Evolutionary conservation across 2,888 invertebrate species (phyloP).

Genomic region (Cephus sareptanus): DNA sequence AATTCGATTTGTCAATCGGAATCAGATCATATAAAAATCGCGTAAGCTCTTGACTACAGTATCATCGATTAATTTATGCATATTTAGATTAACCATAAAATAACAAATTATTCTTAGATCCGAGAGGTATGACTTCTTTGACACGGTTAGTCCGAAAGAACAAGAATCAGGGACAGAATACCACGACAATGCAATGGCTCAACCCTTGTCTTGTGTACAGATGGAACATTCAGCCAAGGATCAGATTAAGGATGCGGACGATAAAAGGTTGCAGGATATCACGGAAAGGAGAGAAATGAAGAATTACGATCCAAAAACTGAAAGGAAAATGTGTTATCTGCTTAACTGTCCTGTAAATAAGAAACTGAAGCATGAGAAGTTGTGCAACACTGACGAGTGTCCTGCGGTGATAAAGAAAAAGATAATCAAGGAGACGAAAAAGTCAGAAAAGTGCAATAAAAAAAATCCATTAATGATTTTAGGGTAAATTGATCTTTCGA

Average conservation of each 20-base stretch:
- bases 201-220: neutral
- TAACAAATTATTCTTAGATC: neutral
- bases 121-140: neutral
- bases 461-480: conserved; percentile 11
- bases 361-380: conserved; percentile 32
- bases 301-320: conserved; percentile 2
- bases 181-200: neutral
- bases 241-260: neutral
- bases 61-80: neutral
- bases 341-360: conserved; percentile 12
- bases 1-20: neutral
- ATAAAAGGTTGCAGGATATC: neutral
- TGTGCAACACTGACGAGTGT: conserved; percentile 14
- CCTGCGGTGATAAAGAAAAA: conserved; percentile 15
- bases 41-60: no score
- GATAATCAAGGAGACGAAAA: conserved; percentile 16
- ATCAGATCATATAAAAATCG: neutral
- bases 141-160: neutral
- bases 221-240: neutral
- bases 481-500: conserved; percentile 8
- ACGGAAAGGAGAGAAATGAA: neutral
- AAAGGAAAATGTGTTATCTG: conserved; percentile 2
- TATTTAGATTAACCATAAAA: no score
- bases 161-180: neutral
- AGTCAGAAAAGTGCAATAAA: conserved; percentile 4